A percentile compares a stretch with the other conserved stretches of the same genome.
These are phyloP conservation scores for Pygoscelis adeliae DNA, from an alignment of 2,113 vertebrate genomes.

Conservation along the genomic window DNA sequence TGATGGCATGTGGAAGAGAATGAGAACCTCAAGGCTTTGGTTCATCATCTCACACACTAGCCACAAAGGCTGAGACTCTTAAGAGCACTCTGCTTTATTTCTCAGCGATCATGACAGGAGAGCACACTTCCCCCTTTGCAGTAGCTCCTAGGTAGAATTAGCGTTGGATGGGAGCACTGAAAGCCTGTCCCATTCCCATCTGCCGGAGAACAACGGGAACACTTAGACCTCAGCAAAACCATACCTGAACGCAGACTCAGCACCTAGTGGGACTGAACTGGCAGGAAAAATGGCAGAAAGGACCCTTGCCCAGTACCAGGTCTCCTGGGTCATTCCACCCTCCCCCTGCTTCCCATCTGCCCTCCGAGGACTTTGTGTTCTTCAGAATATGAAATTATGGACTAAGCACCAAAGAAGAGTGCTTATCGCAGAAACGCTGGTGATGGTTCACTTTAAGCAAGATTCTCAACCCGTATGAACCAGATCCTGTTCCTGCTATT, in stretches of 20 bases:
- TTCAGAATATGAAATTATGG: neutral
- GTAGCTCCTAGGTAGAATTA: neutral
- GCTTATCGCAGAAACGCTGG: rapidly evolving
- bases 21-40: neutral
- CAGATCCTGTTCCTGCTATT: neutral
- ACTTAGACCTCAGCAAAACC: neutral
- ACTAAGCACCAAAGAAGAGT: neutral
- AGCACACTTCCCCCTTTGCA: neutral
- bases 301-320: neutral
- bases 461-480: neutral
- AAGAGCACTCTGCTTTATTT: neutral
- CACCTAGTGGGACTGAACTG: neutral
- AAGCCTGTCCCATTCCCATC: neutral
- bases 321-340: neutral
- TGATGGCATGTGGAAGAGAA: neutral
- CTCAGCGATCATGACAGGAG: neutral
- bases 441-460: neutral
- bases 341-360: neutral
- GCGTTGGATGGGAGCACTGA: neutral
- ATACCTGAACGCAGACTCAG: neutral
- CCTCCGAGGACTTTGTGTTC: neutral
- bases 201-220: neutral
- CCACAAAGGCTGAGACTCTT: neutral
- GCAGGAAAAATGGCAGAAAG: neutral
- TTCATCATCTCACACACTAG: neutral